phyloP scores from a whole-genome alignment of 1,140 invertebrate species.

The Psilanteris sp. region DNA sequence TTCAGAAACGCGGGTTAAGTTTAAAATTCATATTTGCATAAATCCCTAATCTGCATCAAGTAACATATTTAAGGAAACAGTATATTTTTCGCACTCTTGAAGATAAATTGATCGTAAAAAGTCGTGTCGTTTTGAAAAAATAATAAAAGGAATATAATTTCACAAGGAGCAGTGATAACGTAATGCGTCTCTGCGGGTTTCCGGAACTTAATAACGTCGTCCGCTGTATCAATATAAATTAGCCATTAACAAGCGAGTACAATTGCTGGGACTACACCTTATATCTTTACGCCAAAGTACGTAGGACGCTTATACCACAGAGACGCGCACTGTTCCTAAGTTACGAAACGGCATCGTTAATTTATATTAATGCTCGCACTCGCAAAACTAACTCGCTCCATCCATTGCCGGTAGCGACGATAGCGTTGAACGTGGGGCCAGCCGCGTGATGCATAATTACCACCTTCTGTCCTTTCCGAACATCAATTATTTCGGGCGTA shows the following conservation, averaged over 20 bases:
- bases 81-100: no score
- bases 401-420: constrained; percentile 12
- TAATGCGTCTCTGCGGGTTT: constrained; percentile 3
- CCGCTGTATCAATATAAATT: constrained; percentile 32
- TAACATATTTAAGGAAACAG: no score
- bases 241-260: constrained; percentile 21
- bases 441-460: constrained; percentile 31
- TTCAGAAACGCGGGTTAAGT: no score
- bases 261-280: constrained; percentile 21
- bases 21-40: no score
- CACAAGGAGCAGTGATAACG: no score
- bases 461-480: constrained; percentile 20
- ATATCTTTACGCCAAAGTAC: constrained; percentile 32
- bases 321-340: constrained; percentile 40
- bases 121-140: no score
- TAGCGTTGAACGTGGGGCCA: constrained; percentile 3
- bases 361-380: constrained; percentile 68
- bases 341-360: constrained; percentile 59
- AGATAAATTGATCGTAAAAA: no score
- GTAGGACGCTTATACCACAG: constrained; percentile 18
- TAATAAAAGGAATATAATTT: no score
- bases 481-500: constrained; percentile 48
- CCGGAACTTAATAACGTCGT: constrained; percentile 16
- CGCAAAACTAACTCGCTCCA: constrained; percentile 50
- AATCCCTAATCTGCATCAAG: no score